Conservation (phyloP, 2,113 vertebrate genomes). For the Syngnathus scovelli region DNA sequence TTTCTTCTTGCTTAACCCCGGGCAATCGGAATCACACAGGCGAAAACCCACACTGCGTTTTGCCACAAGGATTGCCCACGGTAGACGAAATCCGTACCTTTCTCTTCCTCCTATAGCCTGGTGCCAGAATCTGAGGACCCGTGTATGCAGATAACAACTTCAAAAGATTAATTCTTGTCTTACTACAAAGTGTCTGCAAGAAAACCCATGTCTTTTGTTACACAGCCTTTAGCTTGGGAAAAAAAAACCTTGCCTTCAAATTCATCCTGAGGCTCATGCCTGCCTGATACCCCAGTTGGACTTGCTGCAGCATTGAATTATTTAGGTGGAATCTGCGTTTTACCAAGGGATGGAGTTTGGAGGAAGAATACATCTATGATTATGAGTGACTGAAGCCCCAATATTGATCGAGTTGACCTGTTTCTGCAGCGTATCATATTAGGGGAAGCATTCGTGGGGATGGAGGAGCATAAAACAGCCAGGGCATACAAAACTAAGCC, state of each 20-base stretch:
- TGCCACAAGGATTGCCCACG: slow-evolving; percentile 65
- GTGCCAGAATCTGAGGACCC: slow-evolving; percentile 42
- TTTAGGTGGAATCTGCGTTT: slow-evolving; percentile 60
- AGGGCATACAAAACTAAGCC: neutral
- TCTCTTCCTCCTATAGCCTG: slow-evolving; percentile 54
- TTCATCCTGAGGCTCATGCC: slow-evolving; percentile 55
- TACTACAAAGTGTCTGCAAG: slow-evolving; percentile 50
- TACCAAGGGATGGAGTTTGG: slow-evolving; percentile 36
- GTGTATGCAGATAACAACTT: slow-evolving; percentile 63
- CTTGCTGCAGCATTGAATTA: slow-evolving; percentile 54
- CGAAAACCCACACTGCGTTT: slow-evolving; percentile 48
- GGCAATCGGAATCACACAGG: slow-evolving; percentile 49
- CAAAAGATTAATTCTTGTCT: slow-evolving; percentile 68
- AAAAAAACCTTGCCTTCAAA: slow-evolving; percentile 53
- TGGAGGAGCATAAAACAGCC: neutral
- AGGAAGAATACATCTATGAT: slow-evolving; percentile 42
- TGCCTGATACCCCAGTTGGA: slow-evolving; percentile 44
- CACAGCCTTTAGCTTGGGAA: slow-evolving; percentile 60
- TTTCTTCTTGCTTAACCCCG: slow-evolving; percentile 58
- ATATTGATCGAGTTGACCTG: slow-evolving; percentile 37
- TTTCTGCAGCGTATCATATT: slow-evolving; percentile 35
- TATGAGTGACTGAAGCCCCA: slow-evolving; percentile 23
- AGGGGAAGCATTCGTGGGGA: slow-evolving; percentile 13
- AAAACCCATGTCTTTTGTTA: slow-evolving; percentile 44
- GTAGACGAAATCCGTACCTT: slow-evolving; percentile 57